Conservation (phyloP, 2,888 invertebrate species). For the Amblyteles armatorius region DNA sequence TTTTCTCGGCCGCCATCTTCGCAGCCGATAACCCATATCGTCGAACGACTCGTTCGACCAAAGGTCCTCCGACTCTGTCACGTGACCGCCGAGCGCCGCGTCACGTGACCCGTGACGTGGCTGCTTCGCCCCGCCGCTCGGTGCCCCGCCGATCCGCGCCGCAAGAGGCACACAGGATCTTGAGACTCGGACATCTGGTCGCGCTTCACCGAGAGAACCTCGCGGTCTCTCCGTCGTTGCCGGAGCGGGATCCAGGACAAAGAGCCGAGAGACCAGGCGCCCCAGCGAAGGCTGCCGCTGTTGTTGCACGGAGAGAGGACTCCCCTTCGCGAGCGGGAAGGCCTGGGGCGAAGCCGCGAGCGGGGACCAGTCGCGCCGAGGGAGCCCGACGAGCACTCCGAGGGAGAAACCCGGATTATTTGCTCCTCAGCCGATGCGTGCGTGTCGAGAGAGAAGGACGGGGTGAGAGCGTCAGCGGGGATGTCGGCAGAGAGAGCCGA, state of each 20-base stretch:
- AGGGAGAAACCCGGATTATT: constrained; percentile 66
- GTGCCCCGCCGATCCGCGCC: background rate
- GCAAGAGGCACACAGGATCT: constrained; percentile 60
- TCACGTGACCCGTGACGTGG: no score
- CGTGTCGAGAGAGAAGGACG: constrained; percentile 21
- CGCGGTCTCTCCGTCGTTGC: constrained; percentile 14
- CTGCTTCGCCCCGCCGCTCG: no score
- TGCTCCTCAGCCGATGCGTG: constrained; percentile 56
- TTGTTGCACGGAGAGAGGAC: constrained; percentile 24
- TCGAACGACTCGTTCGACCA: no score
- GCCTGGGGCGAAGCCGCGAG: constrained; percentile 42
- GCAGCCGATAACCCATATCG: no score
- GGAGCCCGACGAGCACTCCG: constrained; percentile 54
- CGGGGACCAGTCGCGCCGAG: constrained; percentile 55
- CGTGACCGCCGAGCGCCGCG: no score
- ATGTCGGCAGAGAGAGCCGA: background rate
- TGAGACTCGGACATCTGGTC: constrained; percentile 73
- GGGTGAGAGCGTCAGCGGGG: background rate
- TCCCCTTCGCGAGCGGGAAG: constrained; percentile 47
- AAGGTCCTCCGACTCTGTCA: no score
- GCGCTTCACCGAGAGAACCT: constrained; percentile 70
- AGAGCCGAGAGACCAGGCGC: constrained; percentile 59
- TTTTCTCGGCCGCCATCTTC: no score
- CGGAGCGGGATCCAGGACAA: constrained; percentile 66
- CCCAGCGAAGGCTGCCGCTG: constrained; percentile 2